A percentile compares a stretch with the other conserved stretches of the same genome.
Evolutionary conservation across 2,888 invertebrate species (phyloP).

Genomic region (Rhingia rostrata): DNA sequence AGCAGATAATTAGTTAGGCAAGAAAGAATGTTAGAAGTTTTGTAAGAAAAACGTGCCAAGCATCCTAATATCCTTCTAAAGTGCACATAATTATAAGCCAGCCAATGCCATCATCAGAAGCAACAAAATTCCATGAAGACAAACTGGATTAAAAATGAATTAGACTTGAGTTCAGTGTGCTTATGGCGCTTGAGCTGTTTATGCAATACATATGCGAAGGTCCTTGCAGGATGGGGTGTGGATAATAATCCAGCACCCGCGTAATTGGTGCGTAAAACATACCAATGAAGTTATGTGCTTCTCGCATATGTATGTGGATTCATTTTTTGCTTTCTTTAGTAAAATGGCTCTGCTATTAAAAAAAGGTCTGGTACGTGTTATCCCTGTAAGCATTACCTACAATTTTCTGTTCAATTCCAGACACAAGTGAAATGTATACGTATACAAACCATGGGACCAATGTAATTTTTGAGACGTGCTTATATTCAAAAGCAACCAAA

Average conservation of each 20-base stretch:
- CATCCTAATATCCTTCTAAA: slow-evolving; percentile 62
- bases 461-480: not conserved
- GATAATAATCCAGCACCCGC: not conserved
- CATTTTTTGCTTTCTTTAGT: not conserved
- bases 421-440: not conserved
- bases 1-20: slow-evolving; percentile 67
- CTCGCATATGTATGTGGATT: not conserved
- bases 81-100: slow-evolving; percentile 59
- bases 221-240: not conserved
- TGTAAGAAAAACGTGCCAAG: slow-evolving; percentile 59
- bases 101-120: slow-evolving; percentile 51
- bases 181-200: slow-evolving; percentile 43
- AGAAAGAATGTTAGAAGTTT: slow-evolving; percentile 51
- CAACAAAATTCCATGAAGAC: slow-evolving; percentile 57
- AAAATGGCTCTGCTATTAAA: not conserved
- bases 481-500: no score
- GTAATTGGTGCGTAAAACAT: slow-evolving; percentile 36
- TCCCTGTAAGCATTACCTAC: slow-evolving; percentile 31
- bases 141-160: slow-evolving; percentile 70
- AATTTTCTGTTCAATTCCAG: slow-evolving; percentile 11
- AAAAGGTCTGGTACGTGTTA: slow-evolving; percentile 31
- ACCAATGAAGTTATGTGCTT: slow-evolving; percentile 5
- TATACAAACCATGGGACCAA: not conserved
- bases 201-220: slow-evolving; percentile 24
- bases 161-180: slow-evolving; percentile 47